Evolutionary conservation across 30 jellyfish, hydroid and myxozoan species (phyloP).

Genomic region (Turritopsis dohrnii): DNA sequence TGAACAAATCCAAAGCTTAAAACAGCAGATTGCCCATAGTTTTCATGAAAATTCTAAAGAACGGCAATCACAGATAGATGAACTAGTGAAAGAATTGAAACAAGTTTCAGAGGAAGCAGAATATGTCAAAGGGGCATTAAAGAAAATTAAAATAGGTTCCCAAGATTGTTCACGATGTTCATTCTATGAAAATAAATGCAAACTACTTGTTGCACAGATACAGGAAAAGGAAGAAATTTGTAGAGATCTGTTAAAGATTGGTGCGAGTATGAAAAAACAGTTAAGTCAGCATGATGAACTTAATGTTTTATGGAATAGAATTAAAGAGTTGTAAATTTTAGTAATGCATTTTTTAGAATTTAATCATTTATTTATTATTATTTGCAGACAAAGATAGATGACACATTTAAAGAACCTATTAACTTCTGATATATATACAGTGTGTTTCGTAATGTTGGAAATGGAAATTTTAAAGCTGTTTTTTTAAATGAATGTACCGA

Average conservation of each 20-base stretch:
- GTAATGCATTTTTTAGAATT: neutral
- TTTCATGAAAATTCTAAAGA: constrained; percentile 63
- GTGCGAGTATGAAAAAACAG: constrained; percentile 61
- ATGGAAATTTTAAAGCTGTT: too few relatives aligned
- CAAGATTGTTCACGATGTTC: constrained; percentile 53
- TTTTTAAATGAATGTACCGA: too few relatives aligned
- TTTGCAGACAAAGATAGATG: neutral
- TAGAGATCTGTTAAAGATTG: constrained; percentile 35
- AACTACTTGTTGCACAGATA: constrained; percentile 39
- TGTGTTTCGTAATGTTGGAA: too few relatives aligned
- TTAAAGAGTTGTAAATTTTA: neutral
- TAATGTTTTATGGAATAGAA: constrained; percentile 12
- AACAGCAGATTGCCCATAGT: constrained; percentile 53
- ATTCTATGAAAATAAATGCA: constrained; percentile 50
- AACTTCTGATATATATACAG: too few relatives aligned
- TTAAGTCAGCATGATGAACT: constrained; percentile 49
- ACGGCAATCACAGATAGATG: constrained; percentile 77
- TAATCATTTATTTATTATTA: too few relatives aligned
- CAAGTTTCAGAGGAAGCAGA: constrained; percentile 79
- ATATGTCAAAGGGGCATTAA: constrained; percentile 54
- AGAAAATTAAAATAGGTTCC: constrained; percentile 23
- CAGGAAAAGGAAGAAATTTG: constrained; percentile 24
- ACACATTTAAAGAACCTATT: too few relatives aligned
- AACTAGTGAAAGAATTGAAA: constrained; percentile 55
- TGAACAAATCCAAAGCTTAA: constrained; percentile 40